Evolutionary conservation across 2,113 vertebrate species (phyloP).

Genomic region (Mastomys coucha): DNA sequence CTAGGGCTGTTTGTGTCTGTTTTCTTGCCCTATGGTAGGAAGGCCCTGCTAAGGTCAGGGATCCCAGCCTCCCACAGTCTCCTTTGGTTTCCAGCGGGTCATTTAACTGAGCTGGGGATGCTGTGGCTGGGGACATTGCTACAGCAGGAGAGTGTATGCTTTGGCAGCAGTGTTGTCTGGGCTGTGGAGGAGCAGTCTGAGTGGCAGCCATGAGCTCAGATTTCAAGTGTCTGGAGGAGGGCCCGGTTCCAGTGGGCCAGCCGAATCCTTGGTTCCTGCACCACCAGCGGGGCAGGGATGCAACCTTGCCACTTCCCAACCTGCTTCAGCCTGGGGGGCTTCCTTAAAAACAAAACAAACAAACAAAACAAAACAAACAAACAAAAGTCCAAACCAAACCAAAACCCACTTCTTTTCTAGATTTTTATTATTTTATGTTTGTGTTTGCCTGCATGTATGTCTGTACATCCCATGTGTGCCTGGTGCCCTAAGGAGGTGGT

Average conservation of each 20-base stretch:
- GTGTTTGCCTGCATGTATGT: neutral
- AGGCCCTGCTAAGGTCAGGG: neutral
- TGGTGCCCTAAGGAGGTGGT: neutral
- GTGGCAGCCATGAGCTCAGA: constrained; percentile 85
- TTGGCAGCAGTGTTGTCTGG: constrained; percentile 88
- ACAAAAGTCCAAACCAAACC: neutral
- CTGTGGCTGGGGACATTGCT: constrained; percentile 68
- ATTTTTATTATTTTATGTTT: neutral
- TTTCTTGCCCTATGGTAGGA: neutral
- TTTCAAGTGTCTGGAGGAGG: constrained; percentile 82
- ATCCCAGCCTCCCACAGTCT: neutral
- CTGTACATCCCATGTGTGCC: neutral
- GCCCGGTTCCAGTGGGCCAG: constrained; percentile 78
- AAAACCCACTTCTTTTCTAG: neutral
- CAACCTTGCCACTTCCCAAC: neutral
- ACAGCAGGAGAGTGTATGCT: constrained; percentile 83
- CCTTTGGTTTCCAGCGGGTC: neutral
- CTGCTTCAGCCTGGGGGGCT: neutral
- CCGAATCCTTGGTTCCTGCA: neutral
- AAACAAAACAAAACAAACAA: neutral
- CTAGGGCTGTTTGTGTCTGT: neutral
- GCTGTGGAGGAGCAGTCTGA: constrained; percentile 85
- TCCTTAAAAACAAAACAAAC: neutral
- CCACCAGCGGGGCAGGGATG: neutral
- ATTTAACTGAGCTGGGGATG: neutral